phyloP scores from a whole-genome alignment of 2,113 vertebrate species.

The Leucopsar rothschildi region DNA sequence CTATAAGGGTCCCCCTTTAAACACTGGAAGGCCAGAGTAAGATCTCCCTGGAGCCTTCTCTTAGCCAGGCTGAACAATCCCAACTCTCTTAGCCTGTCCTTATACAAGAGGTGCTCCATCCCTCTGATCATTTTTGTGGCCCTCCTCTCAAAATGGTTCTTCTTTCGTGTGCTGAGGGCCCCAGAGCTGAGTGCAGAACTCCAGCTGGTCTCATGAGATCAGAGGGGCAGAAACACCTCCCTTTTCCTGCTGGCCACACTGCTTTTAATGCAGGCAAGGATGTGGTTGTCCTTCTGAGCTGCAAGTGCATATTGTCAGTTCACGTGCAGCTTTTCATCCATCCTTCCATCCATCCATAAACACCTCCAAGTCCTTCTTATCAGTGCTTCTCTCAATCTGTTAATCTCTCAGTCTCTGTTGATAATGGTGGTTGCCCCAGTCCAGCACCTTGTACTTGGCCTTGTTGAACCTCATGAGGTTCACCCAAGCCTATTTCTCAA shows the following conservation, averaged over 20 bases:
- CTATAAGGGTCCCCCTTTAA: not conserved
- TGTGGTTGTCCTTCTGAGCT: not conserved
- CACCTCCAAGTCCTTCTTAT: not conserved
- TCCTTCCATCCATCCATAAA: not conserved
- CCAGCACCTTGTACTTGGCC: not conserved
- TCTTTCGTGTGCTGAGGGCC: not conserved
- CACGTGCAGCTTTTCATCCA: not conserved
- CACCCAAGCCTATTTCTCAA: not conserved
- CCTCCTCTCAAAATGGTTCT: fast-evolving
- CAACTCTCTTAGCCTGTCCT: not conserved
- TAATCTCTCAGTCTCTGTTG: not conserved
- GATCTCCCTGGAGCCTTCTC: not conserved
- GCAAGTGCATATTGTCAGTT: not conserved
- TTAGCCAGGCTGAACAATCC: not conserved
- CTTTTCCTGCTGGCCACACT: not conserved
- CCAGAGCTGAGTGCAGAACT: not conserved
- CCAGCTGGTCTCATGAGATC: not conserved
- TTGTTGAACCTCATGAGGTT: not conserved
- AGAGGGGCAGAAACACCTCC: not conserved
- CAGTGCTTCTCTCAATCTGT: not conserved
- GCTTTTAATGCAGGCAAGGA: not conserved
- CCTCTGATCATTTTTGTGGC: not conserved
- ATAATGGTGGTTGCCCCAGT: not conserved
- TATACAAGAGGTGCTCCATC: not conserved
- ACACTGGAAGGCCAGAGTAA: not conserved